phyloP scores from a whole-genome alignment of 2,888 invertebrate genomes.

The Dexiosoma caninum region DNA sequence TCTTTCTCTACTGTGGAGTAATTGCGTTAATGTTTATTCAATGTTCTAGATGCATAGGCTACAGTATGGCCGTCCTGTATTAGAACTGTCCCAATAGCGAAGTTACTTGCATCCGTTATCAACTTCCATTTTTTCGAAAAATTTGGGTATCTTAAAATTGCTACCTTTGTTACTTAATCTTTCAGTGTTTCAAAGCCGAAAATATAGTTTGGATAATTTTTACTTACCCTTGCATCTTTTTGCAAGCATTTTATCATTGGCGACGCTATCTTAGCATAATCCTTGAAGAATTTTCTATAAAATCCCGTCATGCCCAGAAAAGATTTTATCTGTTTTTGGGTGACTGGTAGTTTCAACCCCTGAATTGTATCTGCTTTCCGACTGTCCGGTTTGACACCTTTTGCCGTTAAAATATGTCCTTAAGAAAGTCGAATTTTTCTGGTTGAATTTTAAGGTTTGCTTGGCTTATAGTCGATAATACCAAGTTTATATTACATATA shows the following conservation, averaged over 20 bases:
- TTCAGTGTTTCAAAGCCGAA: conserved; percentile 56
- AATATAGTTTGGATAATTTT: conserved; percentile 18
- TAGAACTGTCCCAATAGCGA: too few species aligned
- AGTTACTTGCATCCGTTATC: too few species aligned
- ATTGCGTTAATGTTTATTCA: conserved; percentile 10
- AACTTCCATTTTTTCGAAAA: neutral
- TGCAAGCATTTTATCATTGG: conserved; percentile 1
- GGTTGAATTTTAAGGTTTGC: neutral
- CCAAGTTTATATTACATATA: neutral
- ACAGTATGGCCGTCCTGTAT: too few species aligned
- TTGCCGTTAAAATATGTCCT: too few species aligned
- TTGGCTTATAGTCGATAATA: neutral
- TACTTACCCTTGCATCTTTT: conserved; percentile 24
- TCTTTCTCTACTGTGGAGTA: conserved; percentile 53
- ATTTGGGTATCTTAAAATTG: neutral
- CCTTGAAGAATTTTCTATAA: too few species aligned
- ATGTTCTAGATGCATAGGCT: too few species aligned
- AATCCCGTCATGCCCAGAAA: neutral
- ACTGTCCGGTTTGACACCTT: too few species aligned
- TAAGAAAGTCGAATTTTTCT: too few species aligned
- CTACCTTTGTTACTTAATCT: neutral
- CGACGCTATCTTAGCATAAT: neutral
- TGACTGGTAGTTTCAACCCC: neutral
- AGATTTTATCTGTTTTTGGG: neutral
- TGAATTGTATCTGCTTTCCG: neutral